These are phyloP conservation scores for Pseudoips prasinana DNA, from an alignment of 2,888 invertebrate genomes.

Conservation along the genomic window DNA sequence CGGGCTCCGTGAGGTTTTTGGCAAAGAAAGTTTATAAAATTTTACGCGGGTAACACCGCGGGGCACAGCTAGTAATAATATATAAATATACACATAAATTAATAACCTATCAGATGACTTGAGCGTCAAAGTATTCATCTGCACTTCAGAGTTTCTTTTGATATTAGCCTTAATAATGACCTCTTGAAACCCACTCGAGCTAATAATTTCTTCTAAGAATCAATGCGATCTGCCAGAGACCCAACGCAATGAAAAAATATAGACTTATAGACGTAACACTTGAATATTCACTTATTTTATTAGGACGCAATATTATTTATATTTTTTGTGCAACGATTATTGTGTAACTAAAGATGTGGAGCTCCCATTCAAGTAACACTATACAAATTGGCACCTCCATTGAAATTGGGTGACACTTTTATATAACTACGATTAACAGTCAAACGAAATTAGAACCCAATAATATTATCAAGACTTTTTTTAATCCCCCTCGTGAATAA, in stretches of 20 bases:
- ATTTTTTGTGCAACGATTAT: slow-evolving; percentile 52
- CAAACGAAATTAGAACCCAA: slow-evolving; percentile 82
- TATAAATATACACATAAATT: too few species aligned
- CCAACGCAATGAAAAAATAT: slow-evolving; percentile 14
- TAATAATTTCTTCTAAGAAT: slow-evolving; percentile 34
- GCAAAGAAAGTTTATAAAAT: too few species aligned
- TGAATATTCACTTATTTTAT: slow-evolving; percentile 59
- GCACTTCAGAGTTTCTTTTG: too few species aligned
- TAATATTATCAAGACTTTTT: slow-evolving; percentile 70
- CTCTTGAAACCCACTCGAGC: slow-evolving; percentile 28
- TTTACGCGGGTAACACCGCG: too few species aligned
- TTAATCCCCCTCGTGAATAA: slow-evolving; percentile 58
- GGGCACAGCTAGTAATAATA: too few species aligned
- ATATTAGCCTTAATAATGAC: too few species aligned
- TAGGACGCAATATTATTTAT: slow-evolving; percentile 44
- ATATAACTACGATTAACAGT: slow-evolving; percentile 75
- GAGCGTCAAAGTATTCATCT: too few species aligned
- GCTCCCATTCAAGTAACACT: slow-evolving; percentile 62
- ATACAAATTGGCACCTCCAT: slow-evolving; percentile 78
- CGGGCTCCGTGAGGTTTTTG: too few species aligned
- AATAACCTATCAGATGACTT: too few species aligned
- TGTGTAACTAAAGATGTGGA: slow-evolving; percentile 61
- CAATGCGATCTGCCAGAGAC: slow-evolving; percentile 4
- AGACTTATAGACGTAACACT: slow-evolving; percentile 46
- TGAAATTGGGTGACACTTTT: slow-evolving; percentile 72